Percentiles rank a stretch among this genome's conserved stretches.
Evolutionary conservation across 2,888 invertebrate species (phyloP).

Genomic region (Lomographa bimaculata): DNA sequence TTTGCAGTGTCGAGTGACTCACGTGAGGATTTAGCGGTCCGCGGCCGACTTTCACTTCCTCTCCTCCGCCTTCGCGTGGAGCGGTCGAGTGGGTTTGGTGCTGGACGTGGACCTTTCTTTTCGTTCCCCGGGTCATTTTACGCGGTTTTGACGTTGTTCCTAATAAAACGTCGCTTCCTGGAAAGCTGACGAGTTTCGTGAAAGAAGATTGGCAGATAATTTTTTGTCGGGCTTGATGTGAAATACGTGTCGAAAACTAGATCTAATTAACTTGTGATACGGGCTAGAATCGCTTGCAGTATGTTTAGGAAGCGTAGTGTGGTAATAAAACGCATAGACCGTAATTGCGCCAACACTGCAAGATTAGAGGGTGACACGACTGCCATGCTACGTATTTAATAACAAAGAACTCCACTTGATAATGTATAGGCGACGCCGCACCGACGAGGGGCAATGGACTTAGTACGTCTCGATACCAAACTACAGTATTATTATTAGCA

Average conservation of each 20-base stretch:
- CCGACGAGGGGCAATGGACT: no score
- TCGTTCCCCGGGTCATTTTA: conserved; percentile 15
- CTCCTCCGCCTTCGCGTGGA: conserved; percentile 35
- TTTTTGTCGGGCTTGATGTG: conserved; percentile 23
- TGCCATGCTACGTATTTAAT: conserved; percentile 24
- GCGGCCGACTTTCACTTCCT: conserved; percentile 63
- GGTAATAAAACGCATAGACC: conserved; percentile 31
- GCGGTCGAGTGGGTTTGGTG: conserved; percentile 15
- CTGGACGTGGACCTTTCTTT: conserved; percentile 19
- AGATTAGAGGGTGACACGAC: conserved; percentile 32
- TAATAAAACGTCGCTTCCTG: conserved; percentile 12
- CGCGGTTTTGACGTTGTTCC: conserved; percentile 8
- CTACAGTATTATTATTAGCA: no score
- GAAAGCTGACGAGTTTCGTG: conserved; percentile 18
- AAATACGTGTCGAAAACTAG: conserved; percentile 9
- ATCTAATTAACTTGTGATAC: conserved; percentile 11
- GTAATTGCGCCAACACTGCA: conserved; percentile 32
- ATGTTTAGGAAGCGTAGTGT: conserved; percentile 17
- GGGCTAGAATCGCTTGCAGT: conserved; percentile 12
- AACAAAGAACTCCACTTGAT: conserved; percentile 18
- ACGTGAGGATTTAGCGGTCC: conserved; percentile 43
- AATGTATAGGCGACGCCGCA: not conserved
- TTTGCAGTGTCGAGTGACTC: conserved; percentile 32
- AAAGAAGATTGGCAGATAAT: conserved; percentile 17
- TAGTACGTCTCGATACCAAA: no score